A percentile compares a stretch with the other conserved stretches of the same genome.
phyloP scores from a whole-genome alignment of 2,888 invertebrate genomes.

The Platypus cylindrus region DNA sequence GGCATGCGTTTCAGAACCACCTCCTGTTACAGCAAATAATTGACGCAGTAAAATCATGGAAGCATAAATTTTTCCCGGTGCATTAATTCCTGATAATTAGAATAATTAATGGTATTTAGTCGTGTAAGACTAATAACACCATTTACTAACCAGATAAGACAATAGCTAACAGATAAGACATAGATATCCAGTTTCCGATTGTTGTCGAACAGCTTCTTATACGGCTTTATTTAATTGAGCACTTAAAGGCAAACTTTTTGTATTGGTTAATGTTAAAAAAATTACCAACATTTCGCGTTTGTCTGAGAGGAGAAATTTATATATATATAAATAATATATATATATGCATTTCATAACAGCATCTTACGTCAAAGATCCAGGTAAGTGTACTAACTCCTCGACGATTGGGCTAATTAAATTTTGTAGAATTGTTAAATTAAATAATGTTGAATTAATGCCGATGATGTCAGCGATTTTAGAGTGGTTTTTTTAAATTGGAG shows the following conservation, averaged over 20 bases:
- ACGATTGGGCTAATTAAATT: slow-evolving; percentile 41
- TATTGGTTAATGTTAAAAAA: slow-evolving; percentile 67
- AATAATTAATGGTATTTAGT: neutral
- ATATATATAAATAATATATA: slow-evolving; percentile 65
- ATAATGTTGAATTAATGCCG: slow-evolving; percentile 10
- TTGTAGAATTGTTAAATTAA: too few relatives aligned
- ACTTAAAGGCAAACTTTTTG: slow-evolving; percentile 57
- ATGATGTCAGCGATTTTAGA: too few relatives aligned
- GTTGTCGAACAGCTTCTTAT: slow-evolving; percentile 83
- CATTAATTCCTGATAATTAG: slow-evolving; percentile 61
- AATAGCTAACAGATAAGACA: slow-evolving; percentile 94
- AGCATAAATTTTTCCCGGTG: slow-evolving; percentile 88
- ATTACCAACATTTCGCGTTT: slow-evolving; percentile 76
- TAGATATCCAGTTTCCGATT: slow-evolving; percentile 89
- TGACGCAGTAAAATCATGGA: slow-evolving; percentile 83
- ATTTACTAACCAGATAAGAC: slow-evolving; percentile 62
- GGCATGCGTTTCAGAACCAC: slow-evolving; percentile 89
- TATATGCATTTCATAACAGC: slow-evolving; percentile 85
- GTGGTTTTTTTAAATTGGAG: too few relatives aligned
- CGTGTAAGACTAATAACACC: neutral
- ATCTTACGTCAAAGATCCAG: slow-evolving; percentile 87
- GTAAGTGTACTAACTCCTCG: slow-evolving; percentile 84
- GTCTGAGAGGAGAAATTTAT: slow-evolving; percentile 49
- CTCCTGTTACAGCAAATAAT: slow-evolving; percentile 86
- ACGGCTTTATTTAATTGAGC: slow-evolving; percentile 81